Evolutionary conservation across 2,888 invertebrate genomes (phyloP), one percentile per base, ranked within the genome.

Genomic region (Panopea generosa): DNA sequence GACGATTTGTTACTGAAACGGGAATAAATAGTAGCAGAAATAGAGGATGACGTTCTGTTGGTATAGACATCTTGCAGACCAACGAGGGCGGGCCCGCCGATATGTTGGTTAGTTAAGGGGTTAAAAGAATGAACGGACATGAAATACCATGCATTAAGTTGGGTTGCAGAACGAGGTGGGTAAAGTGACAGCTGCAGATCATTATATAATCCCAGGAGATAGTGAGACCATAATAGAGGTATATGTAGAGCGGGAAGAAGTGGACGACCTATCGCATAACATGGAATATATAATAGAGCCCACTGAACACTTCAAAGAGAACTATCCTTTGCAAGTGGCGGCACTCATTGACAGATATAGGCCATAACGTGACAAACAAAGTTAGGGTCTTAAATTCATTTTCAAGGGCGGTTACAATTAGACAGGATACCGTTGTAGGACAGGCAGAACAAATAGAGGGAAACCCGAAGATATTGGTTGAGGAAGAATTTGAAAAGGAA

Each of bases 361-460:
- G 55, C 9, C 14, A 55, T 26, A 43, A 22, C 22, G 43, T 59
- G 16, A 77, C 72, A 9, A 47, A 18, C 47, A 74, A 74, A 38
- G 66, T 77, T 0, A 68, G 77, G 11, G 27, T 83, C 11, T 38
- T 77, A 26, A 82, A 82, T 40, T 71, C 74, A 18, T 77, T 74
- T 45, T 57, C 56, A 18, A 47, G 11, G 2, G 55, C 53, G n/a
- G 33, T 70, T 7, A 40, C 56, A 11, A 24, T 80, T 14, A 57
- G 52, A 22, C 68, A 75, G 43, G 68, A 76, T 50, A 56, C 73
- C 11, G 56, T 59, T 11, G 27, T 82, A 22, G 72, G 76, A 11
- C 47, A 26, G 14, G 76, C 76, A 14, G 73, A 78, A 22, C 18
- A 18, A 14, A 62, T 69, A 20, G 56, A 47, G 4, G 45, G 61